phyloP scores from a whole-genome alignment of 64 coral and sea anemone genomes.

The Hydrozoanthus tunicans region DNA sequence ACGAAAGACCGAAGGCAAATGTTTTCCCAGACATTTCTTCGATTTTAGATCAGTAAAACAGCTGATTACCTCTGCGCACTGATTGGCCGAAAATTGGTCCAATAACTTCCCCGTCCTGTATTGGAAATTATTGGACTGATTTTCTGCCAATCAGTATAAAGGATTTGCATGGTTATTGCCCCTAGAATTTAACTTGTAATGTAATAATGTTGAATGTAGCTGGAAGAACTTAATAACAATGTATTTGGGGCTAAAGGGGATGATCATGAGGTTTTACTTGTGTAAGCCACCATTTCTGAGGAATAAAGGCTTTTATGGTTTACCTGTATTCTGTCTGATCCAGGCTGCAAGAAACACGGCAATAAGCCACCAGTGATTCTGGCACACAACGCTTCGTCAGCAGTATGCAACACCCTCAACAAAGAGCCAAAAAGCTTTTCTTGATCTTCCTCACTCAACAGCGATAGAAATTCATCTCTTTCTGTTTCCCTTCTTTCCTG shows the following conservation, averaged over 20 bases:
- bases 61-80: neutral
- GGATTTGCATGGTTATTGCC: too few species aligned
- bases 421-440: slow-evolving; percentile 41
- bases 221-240: too few species aligned
- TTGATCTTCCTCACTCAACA: slow-evolving; percentile 10
- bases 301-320: neutral
- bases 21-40: too few species aligned
- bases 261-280: too few species aligned
- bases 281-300: too few species aligned
- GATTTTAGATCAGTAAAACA: neutral
- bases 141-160: too few species aligned
- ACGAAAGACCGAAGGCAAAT: too few species aligned
- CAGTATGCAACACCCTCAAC: slow-evolving; percentile 40
- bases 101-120: too few species aligned
- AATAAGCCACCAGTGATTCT: slow-evolving; percentile 65
- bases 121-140: too few species aligned
- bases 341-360: slow-evolving; percentile 55
- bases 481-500: neutral
- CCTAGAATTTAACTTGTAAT: too few species aligned
- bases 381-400: slow-evolving; percentile 65
- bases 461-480: neutral
- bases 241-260: too few species aligned
- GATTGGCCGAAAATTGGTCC: neutral
- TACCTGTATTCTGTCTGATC: slow-evolving; percentile 5
- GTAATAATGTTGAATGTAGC: too few species aligned